Evolutionary conservation across 1,140 invertebrate genomes (phyloP).

Genomic region (Micrasema minimum): DNA sequence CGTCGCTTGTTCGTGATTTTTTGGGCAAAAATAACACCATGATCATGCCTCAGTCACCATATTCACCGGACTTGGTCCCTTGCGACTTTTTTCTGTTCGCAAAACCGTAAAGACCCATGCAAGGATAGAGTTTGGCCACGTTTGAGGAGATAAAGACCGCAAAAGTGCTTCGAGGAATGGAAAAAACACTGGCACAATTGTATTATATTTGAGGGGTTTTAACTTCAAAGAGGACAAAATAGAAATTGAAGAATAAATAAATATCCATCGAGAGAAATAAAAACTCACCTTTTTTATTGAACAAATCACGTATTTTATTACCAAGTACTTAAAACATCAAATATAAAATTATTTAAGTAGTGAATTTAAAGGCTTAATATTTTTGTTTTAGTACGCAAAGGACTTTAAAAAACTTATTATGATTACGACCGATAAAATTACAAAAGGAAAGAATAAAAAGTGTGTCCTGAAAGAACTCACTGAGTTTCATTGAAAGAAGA

Average conservation of each 20-base stretch:
- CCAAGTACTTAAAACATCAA: too few relatives aligned
- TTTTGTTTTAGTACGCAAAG: too few relatives aligned
- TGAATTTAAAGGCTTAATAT: too few relatives aligned
- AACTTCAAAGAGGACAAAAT: too few relatives aligned
- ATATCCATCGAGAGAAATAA: too few relatives aligned
- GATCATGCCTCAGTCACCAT: background rate
- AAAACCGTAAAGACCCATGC: background rate
- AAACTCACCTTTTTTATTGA: too few relatives aligned
- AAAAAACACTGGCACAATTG: background rate
- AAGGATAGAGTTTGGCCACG: background rate
- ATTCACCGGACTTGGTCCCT: background rate
- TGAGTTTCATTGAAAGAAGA: constrained; percentile 9
- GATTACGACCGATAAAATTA: constrained; percentile 1
- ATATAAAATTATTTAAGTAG: too few relatives aligned
- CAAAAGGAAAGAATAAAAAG: background rate
- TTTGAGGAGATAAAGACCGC: background rate
- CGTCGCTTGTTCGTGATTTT: background rate
- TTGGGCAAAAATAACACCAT: background rate
- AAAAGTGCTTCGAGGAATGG: background rate
- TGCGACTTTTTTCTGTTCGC: too few relatives aligned
- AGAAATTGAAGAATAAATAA: background rate
- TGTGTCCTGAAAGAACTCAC: background rate
- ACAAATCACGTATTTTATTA: too few relatives aligned
- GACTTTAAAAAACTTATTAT: too few relatives aligned
- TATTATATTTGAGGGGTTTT: too few relatives aligned